Evolutionary conservation across 1,140 invertebrate genomes (phyloP).

Genomic region (Acyrthosiphon pisum): DNA sequence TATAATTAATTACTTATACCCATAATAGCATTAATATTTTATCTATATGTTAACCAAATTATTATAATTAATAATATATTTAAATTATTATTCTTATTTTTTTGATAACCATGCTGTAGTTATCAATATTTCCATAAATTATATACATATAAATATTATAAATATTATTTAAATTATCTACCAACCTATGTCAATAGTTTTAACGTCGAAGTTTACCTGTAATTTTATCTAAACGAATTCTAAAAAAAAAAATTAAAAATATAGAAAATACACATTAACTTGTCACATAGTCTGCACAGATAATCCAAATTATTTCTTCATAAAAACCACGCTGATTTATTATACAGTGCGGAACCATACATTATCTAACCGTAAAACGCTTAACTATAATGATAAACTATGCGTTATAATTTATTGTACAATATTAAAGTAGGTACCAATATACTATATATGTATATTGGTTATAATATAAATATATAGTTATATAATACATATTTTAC

Average conservation of each 20-base stretch:
- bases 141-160: neutral
- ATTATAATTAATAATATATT: neutral
- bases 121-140: neutral
- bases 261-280: neutral
- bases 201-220: neutral
- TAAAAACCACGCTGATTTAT: neutral
- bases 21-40: neutral
- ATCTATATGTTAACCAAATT: neutral
- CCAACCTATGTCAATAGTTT: neutral
- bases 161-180: neutral
- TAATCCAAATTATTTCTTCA: neutral
- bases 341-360: neutral
- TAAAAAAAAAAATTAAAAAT: neutral
- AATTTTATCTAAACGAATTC: neutral
- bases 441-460: no score
- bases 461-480: no score
- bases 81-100: neutral
- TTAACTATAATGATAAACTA: no score
- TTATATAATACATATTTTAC: neutral
- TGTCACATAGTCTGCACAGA: neutral
- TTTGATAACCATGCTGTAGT: neutral
- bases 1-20: no score
- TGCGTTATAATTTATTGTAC: no score
- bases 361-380: neutral
- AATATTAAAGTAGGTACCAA: no score